Conservation (phyloP, 2,888 invertebrate species). For the Drosophila parthenogenetica region DNA sequence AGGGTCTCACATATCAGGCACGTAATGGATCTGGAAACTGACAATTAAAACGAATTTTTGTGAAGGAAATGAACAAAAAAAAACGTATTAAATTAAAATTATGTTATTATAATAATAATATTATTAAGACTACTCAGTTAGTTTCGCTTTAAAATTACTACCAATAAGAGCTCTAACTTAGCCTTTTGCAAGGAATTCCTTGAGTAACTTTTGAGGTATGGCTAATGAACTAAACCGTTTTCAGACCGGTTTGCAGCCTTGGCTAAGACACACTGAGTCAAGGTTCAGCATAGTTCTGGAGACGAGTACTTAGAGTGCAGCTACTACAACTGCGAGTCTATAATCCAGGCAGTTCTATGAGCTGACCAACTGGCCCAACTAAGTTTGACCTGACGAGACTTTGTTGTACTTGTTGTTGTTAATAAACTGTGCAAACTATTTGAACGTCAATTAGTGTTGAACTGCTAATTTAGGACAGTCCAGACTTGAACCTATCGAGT, state of each 20-base stretch:
- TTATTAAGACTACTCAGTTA: too few species aligned
- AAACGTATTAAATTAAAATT: background rate
- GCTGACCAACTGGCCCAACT: conserved; percentile 62
- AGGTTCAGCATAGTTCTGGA: background rate
- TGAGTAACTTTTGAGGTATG: background rate
- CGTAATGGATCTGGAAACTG: conserved; percentile 17
- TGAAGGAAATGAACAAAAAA: conserved; percentile 7
- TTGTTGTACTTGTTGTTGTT: conserved; percentile 24
- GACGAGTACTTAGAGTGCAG: background rate
- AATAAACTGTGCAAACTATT: conserved; percentile 63
- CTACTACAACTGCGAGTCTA: background rate
- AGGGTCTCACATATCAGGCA: background rate
- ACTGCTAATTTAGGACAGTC: conserved; percentile 77
- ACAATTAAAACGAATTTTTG: conserved; percentile 21
- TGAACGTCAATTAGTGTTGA: conserved; percentile 66
- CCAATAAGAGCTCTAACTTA: background rate
- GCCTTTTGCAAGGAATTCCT: background rate
- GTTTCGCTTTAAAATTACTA: too few species aligned
- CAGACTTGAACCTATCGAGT: conserved; percentile 36
- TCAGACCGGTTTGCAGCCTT: conserved; percentile 2
- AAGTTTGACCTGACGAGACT: conserved; percentile 39
- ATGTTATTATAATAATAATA: background rate
- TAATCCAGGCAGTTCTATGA: background rate
- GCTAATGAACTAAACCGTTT: background rate
- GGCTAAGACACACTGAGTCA: background rate